Conservation (phyloP, 2,113 vertebrate genomes). For the Catagonus wagneri region DNA sequence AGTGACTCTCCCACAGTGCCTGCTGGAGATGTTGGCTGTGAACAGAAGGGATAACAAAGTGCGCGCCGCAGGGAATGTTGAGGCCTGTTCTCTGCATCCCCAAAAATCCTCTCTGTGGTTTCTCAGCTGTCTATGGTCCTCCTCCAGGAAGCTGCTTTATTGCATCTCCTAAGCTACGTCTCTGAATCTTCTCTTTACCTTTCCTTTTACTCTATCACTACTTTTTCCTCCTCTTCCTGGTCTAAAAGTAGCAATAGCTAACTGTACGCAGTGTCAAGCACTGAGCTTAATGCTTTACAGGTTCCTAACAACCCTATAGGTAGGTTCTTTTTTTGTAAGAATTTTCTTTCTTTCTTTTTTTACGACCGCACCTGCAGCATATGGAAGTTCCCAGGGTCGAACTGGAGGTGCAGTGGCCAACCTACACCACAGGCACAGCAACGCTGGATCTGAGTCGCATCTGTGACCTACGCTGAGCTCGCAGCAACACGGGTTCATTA, state of each 20-base stretch:
- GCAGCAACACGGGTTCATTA: too few relatives aligned
- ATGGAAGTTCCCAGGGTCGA: too few relatives aligned
- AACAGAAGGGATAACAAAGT: background rate
- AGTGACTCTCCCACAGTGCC: background rate
- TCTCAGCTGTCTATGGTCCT: background rate
- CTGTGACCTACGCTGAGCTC: too few relatives aligned
- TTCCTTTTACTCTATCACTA: background rate
- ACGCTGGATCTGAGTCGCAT: too few relatives aligned
- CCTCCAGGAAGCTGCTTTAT: background rate
- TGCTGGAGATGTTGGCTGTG: background rate
- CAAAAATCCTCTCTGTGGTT: background rate
- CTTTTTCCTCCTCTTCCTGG: background rate
- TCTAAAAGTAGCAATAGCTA: background rate
- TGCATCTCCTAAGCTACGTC: background rate
- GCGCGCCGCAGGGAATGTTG: background rate
- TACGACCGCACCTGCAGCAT: too few relatives aligned
- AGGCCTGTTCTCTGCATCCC: background rate
- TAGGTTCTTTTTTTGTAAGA: too few relatives aligned
- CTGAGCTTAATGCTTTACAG: background rate
- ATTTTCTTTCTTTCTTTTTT: too few relatives aligned
- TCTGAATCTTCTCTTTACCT: background rate
- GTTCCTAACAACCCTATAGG: background rate
- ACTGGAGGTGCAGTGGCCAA: too few relatives aligned
- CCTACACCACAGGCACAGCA: too few relatives aligned
- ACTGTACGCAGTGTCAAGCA: background rate